Conservation (phyloP, 2,797 vertebrate genomes). For the Sebastes trivittatus region DNA sequence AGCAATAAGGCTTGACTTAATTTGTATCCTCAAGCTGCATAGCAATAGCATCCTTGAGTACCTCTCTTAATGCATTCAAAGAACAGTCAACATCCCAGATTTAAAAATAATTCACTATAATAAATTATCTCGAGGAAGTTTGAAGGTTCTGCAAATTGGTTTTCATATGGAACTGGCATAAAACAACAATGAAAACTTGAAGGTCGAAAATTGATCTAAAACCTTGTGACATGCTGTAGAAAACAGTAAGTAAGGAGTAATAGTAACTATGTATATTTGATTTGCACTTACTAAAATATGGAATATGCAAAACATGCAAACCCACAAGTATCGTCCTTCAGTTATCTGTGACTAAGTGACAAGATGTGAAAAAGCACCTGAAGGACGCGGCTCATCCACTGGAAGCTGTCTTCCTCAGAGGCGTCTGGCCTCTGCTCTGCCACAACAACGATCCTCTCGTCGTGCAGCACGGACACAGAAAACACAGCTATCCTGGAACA, state of each 20-base stretch:
- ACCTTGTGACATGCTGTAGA: not conserved
- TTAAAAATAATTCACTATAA: not conserved
- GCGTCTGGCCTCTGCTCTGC: conserved; percentile 96
- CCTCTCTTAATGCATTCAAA: not conserved
- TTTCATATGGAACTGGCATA: not conserved
- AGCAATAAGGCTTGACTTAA: not conserved
- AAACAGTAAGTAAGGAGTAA: not conserved
- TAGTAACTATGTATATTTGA: not conserved
- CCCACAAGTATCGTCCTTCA: not conserved
- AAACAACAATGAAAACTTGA: not conserved
- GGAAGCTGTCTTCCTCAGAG: conserved; percentile 97
- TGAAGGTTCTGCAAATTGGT: not conserved
- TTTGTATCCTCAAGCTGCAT: not conserved
- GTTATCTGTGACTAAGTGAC: not conserved
- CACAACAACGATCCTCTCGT: conserved; percentile 94
- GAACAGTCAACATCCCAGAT: not conserved
- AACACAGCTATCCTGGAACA: conserved; percentile 94
- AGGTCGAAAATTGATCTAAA: not conserved
- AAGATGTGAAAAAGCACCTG: conserved; percentile 82
- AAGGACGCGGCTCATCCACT: conserved; percentile 98
- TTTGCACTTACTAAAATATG: not conserved
- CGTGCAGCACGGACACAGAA: conserved; percentile 92
- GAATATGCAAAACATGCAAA: not conserved
- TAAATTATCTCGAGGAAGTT: not conserved
- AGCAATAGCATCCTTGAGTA: not conserved